phyloP scores from a whole-genome alignment of 2,797 vertebrate genomes.

The Crotalus adamanteus region DNA sequence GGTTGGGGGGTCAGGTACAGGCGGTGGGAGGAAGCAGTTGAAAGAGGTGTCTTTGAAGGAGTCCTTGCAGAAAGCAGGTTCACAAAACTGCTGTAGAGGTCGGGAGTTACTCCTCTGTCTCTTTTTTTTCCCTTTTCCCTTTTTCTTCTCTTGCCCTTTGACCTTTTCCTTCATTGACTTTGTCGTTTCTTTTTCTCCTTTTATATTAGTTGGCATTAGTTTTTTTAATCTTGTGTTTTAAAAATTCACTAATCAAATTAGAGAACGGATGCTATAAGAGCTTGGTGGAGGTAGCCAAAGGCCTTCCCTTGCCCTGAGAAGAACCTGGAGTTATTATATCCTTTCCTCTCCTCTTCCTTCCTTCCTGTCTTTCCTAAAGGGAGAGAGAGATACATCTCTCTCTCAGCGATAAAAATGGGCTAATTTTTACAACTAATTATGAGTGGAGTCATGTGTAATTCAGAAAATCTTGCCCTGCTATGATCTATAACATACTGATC shows the following conservation, averaged over 20 bases:
- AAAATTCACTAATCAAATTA: neutral
- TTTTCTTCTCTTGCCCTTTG: too few species aligned
- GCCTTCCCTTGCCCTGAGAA: constrained; percentile 49
- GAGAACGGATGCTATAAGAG: constrained; percentile 16
- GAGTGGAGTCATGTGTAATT: neutral
- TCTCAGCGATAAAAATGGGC: neutral
- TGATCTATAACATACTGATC: too few species aligned
- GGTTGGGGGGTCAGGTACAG: neutral
- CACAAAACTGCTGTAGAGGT: neutral
- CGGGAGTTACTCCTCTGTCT: too few species aligned
- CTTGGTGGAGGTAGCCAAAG: neutral
- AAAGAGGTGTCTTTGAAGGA: neutral
- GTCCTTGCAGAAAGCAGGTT: neutral
- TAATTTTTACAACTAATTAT: neutral
- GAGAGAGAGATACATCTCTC: neutral
- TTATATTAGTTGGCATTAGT: neutral
- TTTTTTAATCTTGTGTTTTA: neutral
- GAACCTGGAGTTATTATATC: neutral
- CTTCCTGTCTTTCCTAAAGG: neutral
- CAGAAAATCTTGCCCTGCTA: neutral
- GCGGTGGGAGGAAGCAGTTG: neutral
- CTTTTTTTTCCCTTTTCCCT: too few species aligned
- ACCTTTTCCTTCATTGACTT: too few species aligned
- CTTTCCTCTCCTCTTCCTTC: neutral
- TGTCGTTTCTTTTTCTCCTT: neutral